Evolutionary conservation across 1,140 invertebrate genomes (phyloP).

Genomic region (Drosophila ambigua): DNA sequence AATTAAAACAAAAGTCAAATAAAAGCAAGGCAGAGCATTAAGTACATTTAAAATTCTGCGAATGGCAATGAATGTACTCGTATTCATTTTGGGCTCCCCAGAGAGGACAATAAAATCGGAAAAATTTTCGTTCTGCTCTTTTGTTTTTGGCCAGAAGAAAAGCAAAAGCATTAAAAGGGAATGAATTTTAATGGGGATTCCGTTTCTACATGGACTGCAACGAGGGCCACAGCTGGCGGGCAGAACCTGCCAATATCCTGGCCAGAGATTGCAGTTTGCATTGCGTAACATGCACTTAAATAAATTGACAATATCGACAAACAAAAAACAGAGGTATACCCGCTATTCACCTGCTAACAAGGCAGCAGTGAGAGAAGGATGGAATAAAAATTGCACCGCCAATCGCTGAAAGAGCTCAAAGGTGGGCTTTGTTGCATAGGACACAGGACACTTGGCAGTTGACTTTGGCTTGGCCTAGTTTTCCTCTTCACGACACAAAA

Average conservation of each 20-base stretch:
- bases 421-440: conserved; percentile 23
- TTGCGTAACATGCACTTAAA: conserved; percentile 75
- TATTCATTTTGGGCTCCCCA: conserved; percentile 11
- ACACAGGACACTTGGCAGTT: conserved; percentile 32
- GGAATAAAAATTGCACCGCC: conserved; percentile 29
- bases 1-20: conserved; percentile 41
- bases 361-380: too few relatives aligned
- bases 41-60: conserved; percentile 40
- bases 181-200: conserved; percentile 39
- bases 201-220: conserved; percentile 27
- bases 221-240: neutral
- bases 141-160: conserved; percentile 22
- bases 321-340: neutral
- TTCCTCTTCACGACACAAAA: conserved; percentile 1
- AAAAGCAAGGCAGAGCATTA: conserved; percentile 29
- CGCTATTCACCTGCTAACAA: conserved; percentile 13
- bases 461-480: conserved; percentile 40
- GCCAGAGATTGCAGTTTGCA: conserved; percentile 45
- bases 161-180: conserved; percentile 29
- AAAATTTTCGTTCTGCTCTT: conserved; percentile 17
- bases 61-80: conserved; percentile 12
- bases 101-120: conserved; percentile 41
- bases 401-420: conserved; percentile 35
- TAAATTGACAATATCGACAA: conserved; percentile 75
- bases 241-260: conserved; percentile 23